phyloP scores from a whole-genome alignment of 2,113 vertebrate genomes.

The Phasianus colchicus region DNA sequence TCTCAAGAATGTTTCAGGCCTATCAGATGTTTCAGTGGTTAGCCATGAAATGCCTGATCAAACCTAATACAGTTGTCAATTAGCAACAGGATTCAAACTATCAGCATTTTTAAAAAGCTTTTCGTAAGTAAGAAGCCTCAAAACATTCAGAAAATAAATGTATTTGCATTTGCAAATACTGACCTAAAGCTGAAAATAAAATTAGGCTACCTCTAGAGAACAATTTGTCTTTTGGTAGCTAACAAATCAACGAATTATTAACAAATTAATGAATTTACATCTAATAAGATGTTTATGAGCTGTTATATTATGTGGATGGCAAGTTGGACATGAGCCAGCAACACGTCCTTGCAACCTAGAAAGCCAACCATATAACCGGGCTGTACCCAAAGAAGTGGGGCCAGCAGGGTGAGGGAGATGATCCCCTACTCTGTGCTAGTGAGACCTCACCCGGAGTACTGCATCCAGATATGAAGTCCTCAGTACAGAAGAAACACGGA shows the following conservation, averaged over 20 bases:
- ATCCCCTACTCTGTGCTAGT: no score
- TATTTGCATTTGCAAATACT: not conserved
- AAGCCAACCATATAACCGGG: no score
- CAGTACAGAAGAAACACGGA: no score
- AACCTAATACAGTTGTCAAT: not conserved
- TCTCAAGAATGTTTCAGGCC: not conserved
- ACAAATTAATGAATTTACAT: not conserved
- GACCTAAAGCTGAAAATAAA: not conserved
- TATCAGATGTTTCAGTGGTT: not conserved
- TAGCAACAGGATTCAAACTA: not conserved
- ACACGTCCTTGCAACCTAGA: no score
- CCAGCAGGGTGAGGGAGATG: no score
- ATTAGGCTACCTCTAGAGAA: not conserved
- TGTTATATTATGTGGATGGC: not conserved
- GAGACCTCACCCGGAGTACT: no score
- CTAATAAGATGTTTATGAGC: not conserved
- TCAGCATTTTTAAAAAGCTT: not conserved
- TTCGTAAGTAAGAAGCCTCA: not conserved
- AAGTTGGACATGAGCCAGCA: no score
- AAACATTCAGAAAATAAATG: not conserved
- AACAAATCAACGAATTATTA: not conserved
- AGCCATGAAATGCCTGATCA: rapidly evolving
- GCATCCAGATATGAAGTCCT: no score
- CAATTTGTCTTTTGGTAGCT: not conserved
- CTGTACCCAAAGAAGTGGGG: no score